phyloP scores from a whole-genome alignment of 2,113 vertebrate species.

The Rutilus rutilus region DNA sequence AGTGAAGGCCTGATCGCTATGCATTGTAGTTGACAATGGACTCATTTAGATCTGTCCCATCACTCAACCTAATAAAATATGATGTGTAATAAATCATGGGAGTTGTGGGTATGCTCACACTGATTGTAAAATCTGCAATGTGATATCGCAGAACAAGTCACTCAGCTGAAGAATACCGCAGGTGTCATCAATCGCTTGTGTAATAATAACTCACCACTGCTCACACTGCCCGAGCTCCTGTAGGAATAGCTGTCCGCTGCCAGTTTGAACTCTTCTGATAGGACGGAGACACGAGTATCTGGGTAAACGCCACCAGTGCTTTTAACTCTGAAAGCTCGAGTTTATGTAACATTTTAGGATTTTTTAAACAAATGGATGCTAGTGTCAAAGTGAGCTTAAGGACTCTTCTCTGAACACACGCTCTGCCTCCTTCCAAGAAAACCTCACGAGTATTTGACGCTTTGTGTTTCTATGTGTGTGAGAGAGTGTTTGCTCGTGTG shows the following conservation, averaged over 20 bases:
- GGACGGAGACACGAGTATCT: conserved; percentile 32
- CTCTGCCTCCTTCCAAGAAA: conserved; percentile 41
- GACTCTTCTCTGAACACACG: conserved; percentile 36
- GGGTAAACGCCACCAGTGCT: conserved; percentile 34
- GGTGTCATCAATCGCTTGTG: conserved; percentile 13
- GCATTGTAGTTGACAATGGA: conserved; percentile 17
- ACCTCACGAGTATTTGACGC: conserved; percentile 46
- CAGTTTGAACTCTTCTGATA: conserved; percentile 38
- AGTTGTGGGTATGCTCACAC: neutral
- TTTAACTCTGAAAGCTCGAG: conserved; percentile 21
- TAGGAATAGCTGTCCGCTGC: conserved; percentile 32
- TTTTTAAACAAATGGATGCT: conserved; percentile 36
- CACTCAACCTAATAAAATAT: neutral
- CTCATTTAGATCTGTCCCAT: neutral
- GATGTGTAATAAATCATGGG: neutral
- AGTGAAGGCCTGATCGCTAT: conserved; percentile 31
- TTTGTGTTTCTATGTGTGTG: conserved; percentile 27
- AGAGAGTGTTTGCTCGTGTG: conserved; percentile 36
- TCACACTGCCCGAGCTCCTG: conserved; percentile 32
- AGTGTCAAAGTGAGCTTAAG: conserved; percentile 24
- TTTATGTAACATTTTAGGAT: conserved; percentile 18
- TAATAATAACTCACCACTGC: conserved; percentile 9
- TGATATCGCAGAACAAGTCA: conserved; percentile 9
- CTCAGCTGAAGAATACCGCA: neutral
- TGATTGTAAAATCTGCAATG: conserved; percentile 29